phyloP scores from a whole-genome alignment of 2,888 invertebrate genomes.

The Cartodere bifasciata region DNA sequence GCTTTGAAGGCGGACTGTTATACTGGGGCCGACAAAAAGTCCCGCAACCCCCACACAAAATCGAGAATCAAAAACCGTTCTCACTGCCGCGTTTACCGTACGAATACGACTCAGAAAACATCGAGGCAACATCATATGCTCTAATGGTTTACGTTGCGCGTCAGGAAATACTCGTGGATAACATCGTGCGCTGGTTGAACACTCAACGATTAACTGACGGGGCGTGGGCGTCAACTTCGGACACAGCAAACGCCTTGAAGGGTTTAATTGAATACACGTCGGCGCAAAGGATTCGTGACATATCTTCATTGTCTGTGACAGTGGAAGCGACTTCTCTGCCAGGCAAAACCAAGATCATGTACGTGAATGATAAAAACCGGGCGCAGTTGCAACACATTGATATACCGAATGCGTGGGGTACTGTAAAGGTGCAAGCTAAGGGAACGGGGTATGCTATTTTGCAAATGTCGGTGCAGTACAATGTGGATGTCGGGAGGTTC shows the following conservation, averaged over 20 bases:
- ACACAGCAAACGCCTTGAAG: slow-evolving; percentile 78
- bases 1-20: slow-evolving; percentile 63
- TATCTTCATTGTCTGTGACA: slow-evolving; percentile 58
- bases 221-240: slow-evolving; percentile 40
- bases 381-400: slow-evolving; percentile 68
- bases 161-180: slow-evolving; percentile 68
- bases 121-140: slow-evolving; percentile 88
- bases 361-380: slow-evolving; percentile 63
- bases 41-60: slow-evolving; percentile 70
- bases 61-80: slow-evolving; percentile 87
- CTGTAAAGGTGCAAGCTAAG: slow-evolving; percentile 80
- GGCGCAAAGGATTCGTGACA: slow-evolving; percentile 72
- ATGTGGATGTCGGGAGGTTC: slow-evolving; percentile 73
- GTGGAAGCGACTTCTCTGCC: slow-evolving; percentile 74
- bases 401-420: slow-evolving; percentile 88
- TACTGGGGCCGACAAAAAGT: slow-evolving; percentile 77
- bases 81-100: slow-evolving; percentile 77
- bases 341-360: slow-evolving; percentile 46
- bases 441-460: slow-evolving; percentile 91
- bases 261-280: slow-evolving; percentile 84
- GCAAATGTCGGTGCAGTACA: slow-evolving; percentile 87
- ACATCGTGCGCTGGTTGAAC: slow-evolving; percentile 85
- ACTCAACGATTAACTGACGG: slow-evolving; percentile 75
- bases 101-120: slow-evolving; percentile 79
- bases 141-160: slow-evolving; percentile 77